Conservation (phyloP, 53 echinoderm and acorn worm genomes). For the Stichopus horrens region DNA sequence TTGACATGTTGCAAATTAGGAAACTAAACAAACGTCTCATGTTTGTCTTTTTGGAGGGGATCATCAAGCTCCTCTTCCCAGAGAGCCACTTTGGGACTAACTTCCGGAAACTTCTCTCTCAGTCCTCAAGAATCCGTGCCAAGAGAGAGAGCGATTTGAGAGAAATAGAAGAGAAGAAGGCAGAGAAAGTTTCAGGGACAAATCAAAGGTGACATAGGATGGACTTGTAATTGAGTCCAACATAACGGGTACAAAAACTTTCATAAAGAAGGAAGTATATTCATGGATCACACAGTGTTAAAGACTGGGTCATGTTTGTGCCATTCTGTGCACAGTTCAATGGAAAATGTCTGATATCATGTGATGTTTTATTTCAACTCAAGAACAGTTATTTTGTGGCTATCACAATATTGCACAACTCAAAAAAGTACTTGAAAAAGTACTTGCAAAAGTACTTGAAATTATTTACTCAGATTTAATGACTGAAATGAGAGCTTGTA, state of each 20-base stretch:
- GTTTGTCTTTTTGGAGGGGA: conserved; percentile 86
- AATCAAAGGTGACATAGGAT: conserved; percentile 6
- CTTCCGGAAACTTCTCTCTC: conserved; percentile 84
- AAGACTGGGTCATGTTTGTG: too few species aligned
- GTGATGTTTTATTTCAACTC: too few species aligned
- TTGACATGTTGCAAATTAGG: conserved; percentile 92
- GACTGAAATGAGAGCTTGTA: too few species aligned
- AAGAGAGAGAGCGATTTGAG: conserved; percentile 63
- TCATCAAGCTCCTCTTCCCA: conserved; percentile 76
- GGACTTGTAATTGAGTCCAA: not conserved
- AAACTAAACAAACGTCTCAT: conserved; percentile 90
- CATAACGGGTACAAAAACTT: not conserved
- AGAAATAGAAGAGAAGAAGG: conserved; percentile 28
- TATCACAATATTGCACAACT: too few species aligned
- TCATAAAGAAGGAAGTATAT: not conserved
- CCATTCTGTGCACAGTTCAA: too few species aligned
- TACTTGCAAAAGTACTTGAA: too few species aligned
- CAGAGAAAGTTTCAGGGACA: not conserved
- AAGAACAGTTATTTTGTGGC: too few species aligned
- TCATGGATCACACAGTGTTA: too few species aligned
- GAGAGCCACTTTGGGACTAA: conserved; percentile 79
- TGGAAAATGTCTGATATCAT: too few species aligned
- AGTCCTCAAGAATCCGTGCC: conserved; percentile 86
- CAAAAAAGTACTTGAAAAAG: too few species aligned
- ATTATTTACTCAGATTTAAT: too few species aligned